phyloP scores from a whole-genome alignment of 35 echinoderm and acorn worm species.

The Acanthaster planci region DNA sequence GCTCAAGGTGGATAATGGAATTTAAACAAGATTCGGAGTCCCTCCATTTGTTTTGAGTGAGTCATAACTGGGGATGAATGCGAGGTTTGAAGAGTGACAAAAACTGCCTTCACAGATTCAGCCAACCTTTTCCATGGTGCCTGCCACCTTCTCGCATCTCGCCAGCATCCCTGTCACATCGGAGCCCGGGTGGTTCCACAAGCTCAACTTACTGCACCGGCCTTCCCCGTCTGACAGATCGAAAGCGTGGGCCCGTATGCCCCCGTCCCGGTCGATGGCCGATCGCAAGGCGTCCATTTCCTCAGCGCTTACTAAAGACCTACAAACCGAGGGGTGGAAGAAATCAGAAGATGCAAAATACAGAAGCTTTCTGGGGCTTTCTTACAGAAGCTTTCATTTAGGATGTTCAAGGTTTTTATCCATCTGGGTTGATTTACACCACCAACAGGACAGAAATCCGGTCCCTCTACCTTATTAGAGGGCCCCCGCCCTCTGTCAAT shows the following conservation, averaged over 20 bases:
- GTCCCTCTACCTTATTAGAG: too few species aligned
- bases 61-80: too few species aligned
- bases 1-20: too few species aligned
- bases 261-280: neutral
- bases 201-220: neutral
- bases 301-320: neutral
- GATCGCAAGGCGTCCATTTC: neutral
- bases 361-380: neutral
- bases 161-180: conserved; percentile 44
- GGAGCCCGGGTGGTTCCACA: conserved; percentile 44
- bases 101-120: too few species aligned
- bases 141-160: conserved; percentile 30
- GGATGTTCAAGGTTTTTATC: too few species aligned
- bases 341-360: neutral
- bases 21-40: too few species aligned
- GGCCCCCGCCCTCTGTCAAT: too few species aligned
- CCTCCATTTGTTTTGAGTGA: too few species aligned
- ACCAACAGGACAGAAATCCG: neutral
- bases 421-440: neutral
- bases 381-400: too few species aligned
- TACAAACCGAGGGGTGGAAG: neutral
- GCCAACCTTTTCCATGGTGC: conserved; percentile 44
- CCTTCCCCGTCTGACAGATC: conserved; percentile 5
- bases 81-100: too few species aligned
- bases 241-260: conserved; percentile 6